Conservation (phyloP, 2,797 vertebrate genomes). For the Hemibagrus guttatus region DNA sequence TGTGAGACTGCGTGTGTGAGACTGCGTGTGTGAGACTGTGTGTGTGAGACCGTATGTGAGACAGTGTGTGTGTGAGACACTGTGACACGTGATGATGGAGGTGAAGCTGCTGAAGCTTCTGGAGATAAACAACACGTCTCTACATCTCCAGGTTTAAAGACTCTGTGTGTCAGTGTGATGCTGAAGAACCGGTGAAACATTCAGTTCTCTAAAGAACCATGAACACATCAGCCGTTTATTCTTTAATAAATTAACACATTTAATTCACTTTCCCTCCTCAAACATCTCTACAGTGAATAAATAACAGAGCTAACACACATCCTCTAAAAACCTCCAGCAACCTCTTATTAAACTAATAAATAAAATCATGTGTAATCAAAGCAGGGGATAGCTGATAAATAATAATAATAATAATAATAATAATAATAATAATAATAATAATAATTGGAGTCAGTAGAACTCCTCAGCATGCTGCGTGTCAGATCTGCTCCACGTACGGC, state of each 20-base stretch:
- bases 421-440: slow-evolving; percentile 42
- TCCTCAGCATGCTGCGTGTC: slow-evolving; percentile 44
- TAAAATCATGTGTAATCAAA: neutral
- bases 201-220: neutral
- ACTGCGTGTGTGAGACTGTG: too few species aligned
- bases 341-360: slow-evolving; percentile 13
- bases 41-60: too few species aligned
- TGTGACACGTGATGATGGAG: too few species aligned
- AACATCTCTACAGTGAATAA: slow-evolving; percentile 54
- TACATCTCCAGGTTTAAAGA: neutral
- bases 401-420: neutral
- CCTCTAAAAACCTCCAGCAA: neutral
- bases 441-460: slow-evolving; percentile 23
- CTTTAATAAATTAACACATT: slow-evolving; percentile 20
- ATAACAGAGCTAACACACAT: slow-evolving; percentile 40
- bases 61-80: too few species aligned
- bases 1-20: too few species aligned
- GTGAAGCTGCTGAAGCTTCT: too few species aligned
- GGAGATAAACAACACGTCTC: neutral
- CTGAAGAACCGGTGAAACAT: neutral
- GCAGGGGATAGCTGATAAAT: neutral
- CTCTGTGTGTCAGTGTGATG: neutral
- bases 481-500: slow-evolving; percentile 47
- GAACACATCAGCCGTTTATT: neutral
- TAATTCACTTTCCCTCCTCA: slow-evolving; percentile 24